Base-by-base conservation (phyloP, 2,888 invertebrate genomes). In the Calameuta pallipes region DNA sequence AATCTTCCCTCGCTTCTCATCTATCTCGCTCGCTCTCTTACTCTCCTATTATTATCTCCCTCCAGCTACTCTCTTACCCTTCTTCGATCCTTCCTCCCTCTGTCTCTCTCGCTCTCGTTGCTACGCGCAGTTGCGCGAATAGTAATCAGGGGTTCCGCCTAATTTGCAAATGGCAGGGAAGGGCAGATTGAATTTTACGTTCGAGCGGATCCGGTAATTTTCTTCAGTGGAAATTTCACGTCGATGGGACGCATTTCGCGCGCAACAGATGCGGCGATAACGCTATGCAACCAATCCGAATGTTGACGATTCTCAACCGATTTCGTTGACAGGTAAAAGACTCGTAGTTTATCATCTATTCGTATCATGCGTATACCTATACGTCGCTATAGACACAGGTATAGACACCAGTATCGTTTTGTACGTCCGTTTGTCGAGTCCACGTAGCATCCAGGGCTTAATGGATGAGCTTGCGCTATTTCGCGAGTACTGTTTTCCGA, bases 131-230 rank as follows among this genome's bases (percentile, higher is more conserved):
- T 71, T 71, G 13, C 71, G 71, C 71, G 71, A 71, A 71, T 71
- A 71, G 33, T 71, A 71, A 71, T 31, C 71, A 71, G 34, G 41
- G 56, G 80, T 77, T 78, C 79, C 80, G 80, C 83, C 86, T 87
- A 88, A 88, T 88, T 87, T 88, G 85, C 86, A 86, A 87, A 87
- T 87, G 87, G 87, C 84, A 85, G 82, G 79, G 80, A 79, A 80
- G 78, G 78, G 83, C 80, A 83, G 84, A 88, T 87, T 88, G 85
- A 88, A 86, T 88, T 88, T 88, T 84, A 82, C 83, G 85, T 83
- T 75, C 82, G 84, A 86, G 84, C 80, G 78, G 83, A 85, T 83
- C 80, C 80, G 77, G 82, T 82, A 86, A 85, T 87, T 85, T 86
- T 87, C 84, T 85, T 85, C 79, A 80, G 56, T 31, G 71, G 30